phyloP scores from a whole-genome alignment of 1,140 invertebrate genomes.

The Diabrotica undecimpunctata region DNA sequence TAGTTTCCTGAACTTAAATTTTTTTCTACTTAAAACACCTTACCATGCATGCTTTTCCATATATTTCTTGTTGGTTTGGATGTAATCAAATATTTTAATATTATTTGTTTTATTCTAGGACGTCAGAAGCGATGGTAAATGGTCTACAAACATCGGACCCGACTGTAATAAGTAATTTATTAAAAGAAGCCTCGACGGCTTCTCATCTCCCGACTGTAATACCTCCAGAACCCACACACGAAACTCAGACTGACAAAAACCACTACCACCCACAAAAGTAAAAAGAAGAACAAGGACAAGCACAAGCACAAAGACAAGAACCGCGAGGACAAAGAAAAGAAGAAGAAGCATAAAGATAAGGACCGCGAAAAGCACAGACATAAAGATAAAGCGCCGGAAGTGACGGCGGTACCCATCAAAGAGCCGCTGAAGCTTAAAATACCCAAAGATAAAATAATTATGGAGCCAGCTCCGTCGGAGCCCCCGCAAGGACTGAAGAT shows the following conservation, averaged over 20 bases:
- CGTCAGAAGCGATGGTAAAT: slow-evolving; percentile 32
- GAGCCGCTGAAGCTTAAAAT: slow-evolving; percentile 64
- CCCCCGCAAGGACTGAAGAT: slow-evolving; percentile 52
- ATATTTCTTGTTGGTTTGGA: no score
- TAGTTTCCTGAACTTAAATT: no score
- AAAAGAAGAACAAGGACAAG: slow-evolving; percentile 64
- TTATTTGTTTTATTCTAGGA: no score
- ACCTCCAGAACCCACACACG: background rate
- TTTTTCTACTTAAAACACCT: no score
- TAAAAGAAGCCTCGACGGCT: slow-evolving; percentile 40
- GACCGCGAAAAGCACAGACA: slow-evolving; percentile 56
- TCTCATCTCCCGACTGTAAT: slow-evolving; percentile 33
- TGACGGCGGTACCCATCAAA: slow-evolving; percentile 52
- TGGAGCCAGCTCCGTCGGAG: slow-evolving; percentile 23
- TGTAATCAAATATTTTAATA: no score
- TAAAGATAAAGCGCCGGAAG: slow-evolving; percentile 52
- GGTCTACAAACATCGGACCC: slow-evolving; percentile 44
- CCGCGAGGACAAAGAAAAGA: slow-evolving; percentile 45
- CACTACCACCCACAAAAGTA: slow-evolving; percentile 52
- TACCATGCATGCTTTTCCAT: no score
- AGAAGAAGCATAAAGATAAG: slow-evolving; percentile 62
- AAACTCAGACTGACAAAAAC: background rate
- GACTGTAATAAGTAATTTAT: slow-evolving; percentile 42
- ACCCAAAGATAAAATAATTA: slow-evolving; percentile 58
- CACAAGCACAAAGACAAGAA: slow-evolving; percentile 57